A percentile compares a stretch with the other conserved stretches of the same genome.
Evolutionary conservation across 1,140 invertebrate species (phyloP).

Genomic region (Brevipalpus yothersi): DNA sequence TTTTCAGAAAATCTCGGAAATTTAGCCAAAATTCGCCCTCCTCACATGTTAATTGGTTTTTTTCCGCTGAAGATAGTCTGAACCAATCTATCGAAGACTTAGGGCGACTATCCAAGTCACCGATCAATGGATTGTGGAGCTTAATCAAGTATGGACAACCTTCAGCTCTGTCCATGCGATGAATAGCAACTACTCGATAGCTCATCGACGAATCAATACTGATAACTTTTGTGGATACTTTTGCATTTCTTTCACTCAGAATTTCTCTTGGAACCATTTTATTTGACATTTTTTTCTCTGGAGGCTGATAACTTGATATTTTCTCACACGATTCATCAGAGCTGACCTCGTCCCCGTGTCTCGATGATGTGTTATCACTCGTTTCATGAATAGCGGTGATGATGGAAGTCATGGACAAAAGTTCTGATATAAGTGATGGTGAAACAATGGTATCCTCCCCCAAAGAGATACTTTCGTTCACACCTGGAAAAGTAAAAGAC

Average conservation of each 20-base stretch:
- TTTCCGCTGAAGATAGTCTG: slow-evolving; percentile 39
- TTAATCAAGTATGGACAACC: slow-evolving; percentile 8
- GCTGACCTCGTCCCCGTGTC: not conserved
- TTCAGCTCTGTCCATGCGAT: slow-evolving; percentile 31
- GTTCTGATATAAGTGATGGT: slow-evolving; percentile 36
- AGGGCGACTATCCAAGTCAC: slow-evolving; percentile 10
- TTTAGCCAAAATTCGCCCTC: slow-evolving; percentile 70
- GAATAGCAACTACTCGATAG: slow-evolving; percentile 50
- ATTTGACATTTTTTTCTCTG: no score
- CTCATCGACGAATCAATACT: slow-evolving; percentile 52
- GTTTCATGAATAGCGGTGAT: slow-evolving; percentile 42
- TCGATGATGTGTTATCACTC: slow-evolving; percentile 3
- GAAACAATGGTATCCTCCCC: slow-evolving; percentile 34
- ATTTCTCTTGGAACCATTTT: no score
- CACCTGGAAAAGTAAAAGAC: slow-evolving; percentile 15
- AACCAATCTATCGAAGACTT: slow-evolving; percentile 41
- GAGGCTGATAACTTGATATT: no score
- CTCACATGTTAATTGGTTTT: slow-evolving; percentile 33
- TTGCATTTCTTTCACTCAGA: slow-evolving; percentile 26
- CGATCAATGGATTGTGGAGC: slow-evolving; percentile 11
- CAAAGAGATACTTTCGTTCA: slow-evolving; percentile 45
- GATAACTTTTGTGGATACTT: slow-evolving; percentile 28
- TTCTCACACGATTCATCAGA: no score
- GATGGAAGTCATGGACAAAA: slow-evolving; percentile 58
- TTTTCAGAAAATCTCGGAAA: slow-evolving; percentile 53